phyloP scores from a whole-genome alignment of 2,888 invertebrate genomes.

The Apamea epomidion region DNA sequence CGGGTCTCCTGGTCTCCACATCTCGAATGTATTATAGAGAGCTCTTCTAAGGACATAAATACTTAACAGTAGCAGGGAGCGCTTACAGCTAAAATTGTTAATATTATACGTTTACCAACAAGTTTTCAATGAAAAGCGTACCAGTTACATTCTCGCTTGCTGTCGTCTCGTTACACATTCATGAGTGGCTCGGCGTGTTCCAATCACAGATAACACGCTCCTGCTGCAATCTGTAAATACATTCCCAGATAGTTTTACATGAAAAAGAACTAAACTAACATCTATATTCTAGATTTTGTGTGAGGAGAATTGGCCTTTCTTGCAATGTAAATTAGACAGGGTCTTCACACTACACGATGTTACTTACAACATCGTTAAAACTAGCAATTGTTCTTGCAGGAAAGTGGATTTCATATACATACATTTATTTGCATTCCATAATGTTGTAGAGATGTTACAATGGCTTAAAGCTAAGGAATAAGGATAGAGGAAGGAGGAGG shows the following conservation, averaged over 20 bases:
- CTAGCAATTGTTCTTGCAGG: background rate
- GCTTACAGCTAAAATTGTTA: too few relatives aligned
- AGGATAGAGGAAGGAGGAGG: too few relatives aligned
- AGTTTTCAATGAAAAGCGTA: background rate
- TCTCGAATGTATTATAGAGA: too few relatives aligned
- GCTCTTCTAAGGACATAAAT: too few relatives aligned
- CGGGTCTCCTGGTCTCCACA: too few relatives aligned
- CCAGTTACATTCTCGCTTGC: slow-evolving; percentile 26
- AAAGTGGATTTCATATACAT: background rate
- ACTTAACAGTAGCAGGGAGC: too few relatives aligned
- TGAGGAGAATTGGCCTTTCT: background rate
- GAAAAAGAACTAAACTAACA: slow-evolving; percentile 19
- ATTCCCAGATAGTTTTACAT: slow-evolving; percentile 33
- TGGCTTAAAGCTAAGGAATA: too few relatives aligned
- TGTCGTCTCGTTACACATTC: slow-evolving; percentile 66
- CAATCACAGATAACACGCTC: slow-evolving; percentile 63
- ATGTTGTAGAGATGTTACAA: too few relatives aligned
- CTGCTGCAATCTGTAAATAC: slow-evolving; percentile 42
- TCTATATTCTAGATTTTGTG: background rate
- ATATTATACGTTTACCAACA: background rate
- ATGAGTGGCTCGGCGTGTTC: slow-evolving; percentile 59
- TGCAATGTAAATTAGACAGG: background rate
- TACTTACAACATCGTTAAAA: background rate
- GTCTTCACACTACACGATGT: background rate
- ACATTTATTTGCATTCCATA: too few relatives aligned